Evolutionary conservation across 64 coral and sea anemone species (phyloP).

Genomic region (Orbicella faveolata): DNA sequence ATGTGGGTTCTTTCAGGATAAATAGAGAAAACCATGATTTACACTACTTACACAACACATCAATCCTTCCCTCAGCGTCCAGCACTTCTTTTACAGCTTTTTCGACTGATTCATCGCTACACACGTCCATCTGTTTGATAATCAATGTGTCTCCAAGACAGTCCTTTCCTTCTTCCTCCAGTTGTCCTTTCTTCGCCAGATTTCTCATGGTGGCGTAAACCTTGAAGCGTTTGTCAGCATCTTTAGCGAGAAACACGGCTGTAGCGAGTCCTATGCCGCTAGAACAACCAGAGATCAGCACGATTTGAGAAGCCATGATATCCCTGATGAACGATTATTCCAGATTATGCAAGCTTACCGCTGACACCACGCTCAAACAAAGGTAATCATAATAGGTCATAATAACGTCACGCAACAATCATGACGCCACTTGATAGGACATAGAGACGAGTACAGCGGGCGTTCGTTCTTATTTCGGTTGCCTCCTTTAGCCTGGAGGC

Average conservation of each 20-base stretch:
- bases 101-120: conserved; percentile 63
- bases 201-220: conserved; percentile 91
- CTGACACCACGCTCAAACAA: no score
- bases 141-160: conserved; percentile 53
- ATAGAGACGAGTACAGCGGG: no score
- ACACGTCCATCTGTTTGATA: conserved; percentile 72
- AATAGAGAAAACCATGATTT: background rate
- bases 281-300: conserved; percentile 72
- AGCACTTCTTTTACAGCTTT: conserved; percentile 39
- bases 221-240: conserved; percentile 78
- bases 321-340: no score
- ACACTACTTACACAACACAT: conserved; percentile 33
- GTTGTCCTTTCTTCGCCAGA: conserved; percentile 66
- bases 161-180: conserved; percentile 61
- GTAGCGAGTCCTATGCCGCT: conserved; percentile 65
- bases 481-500: no score
- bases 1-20: no score
- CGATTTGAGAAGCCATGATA: conserved; percentile 27
- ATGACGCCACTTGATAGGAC: no score
- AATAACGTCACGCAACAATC: no score
- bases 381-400: background rate
- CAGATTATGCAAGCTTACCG: no score
- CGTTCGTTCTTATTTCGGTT: no score
- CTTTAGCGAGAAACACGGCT: conserved; percentile 64
- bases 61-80: conserved; percentile 43